Percentiles rank a stretch among this genome's conserved stretches.
Evolutionary conservation across 2,113 vertebrate genomes (phyloP).

Genomic region (Morone saxatilis): DNA sequence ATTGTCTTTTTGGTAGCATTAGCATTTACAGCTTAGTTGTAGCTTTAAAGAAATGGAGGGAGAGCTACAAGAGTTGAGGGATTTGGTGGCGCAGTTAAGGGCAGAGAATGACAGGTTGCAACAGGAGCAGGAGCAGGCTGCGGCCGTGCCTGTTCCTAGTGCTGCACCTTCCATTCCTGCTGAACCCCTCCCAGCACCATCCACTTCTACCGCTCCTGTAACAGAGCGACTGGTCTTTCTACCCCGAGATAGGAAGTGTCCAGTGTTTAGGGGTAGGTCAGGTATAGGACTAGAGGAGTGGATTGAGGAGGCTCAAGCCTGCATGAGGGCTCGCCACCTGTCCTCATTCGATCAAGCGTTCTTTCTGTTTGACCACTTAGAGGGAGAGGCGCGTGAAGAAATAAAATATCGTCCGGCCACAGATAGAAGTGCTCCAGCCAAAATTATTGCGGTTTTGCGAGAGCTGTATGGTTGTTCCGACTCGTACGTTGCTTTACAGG

Average conservation of each 20-base stretch:
- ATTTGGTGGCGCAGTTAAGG: neutral
- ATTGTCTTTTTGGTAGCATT: no score
- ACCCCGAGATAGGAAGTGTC: conserved; percentile 1
- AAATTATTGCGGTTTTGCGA: neutral
- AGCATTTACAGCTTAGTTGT: neutral
- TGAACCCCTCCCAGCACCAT: neutral
- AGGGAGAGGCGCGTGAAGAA: neutral
- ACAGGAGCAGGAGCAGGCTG: neutral
- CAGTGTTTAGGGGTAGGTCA: neutral
- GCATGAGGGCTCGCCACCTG: conserved; percentile 8
- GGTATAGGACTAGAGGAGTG: neutral
- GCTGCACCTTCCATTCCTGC: neutral
- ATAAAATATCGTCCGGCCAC: neutral
- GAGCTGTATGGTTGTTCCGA: conserved; percentile 5
- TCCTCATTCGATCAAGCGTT: neutral
- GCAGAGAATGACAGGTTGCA: neutral
- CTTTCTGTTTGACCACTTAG: conserved; percentile 19
- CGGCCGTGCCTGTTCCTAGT: neutral
- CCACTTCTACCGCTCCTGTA: neutral
- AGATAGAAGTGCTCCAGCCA: neutral
- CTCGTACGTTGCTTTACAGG: conserved; percentile 2
- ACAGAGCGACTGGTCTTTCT: neutral
- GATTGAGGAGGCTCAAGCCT: neutral
- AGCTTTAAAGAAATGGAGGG: neutral
- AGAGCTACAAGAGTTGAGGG: neutral